Evolutionary conservation across 1,140 invertebrate species (phyloP).

Genomic region (Agrilus planipennis): DNA sequence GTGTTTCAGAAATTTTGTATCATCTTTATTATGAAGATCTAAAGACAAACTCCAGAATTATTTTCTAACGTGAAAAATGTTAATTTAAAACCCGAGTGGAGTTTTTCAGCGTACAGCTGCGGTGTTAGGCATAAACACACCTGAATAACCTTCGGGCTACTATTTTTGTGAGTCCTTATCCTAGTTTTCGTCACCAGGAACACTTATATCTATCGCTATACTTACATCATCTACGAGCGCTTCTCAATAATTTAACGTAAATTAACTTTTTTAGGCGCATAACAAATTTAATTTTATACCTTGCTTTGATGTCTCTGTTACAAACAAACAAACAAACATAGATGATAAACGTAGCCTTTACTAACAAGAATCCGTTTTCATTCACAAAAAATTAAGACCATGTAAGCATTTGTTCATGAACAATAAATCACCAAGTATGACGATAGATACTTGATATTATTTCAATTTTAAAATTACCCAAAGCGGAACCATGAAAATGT

Average conservation of each 20-base stretch:
- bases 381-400: too few relatives aligned
- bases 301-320: too few relatives aligned
- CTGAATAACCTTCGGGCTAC: slow-evolving; percentile 8
- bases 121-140: too few relatives aligned
- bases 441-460: too few relatives aligned
- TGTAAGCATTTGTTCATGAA: too few relatives aligned
- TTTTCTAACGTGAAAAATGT: too few relatives aligned
- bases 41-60: too few relatives aligned
- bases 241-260: background rate
- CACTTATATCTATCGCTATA: slow-evolving; percentile 4
- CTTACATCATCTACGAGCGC: background rate
- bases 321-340: too few relatives aligned
- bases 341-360: background rate
- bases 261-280: background rate
- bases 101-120: background rate
- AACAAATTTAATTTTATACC: background rate
- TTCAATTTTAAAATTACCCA: too few relatives aligned
- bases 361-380: background rate
- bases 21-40: background rate
- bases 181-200: slow-evolving; percentile 5
- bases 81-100: too few relatives aligned
- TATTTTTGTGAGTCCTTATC: slow-evolving; percentile 11
- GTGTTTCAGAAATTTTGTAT: background rate
- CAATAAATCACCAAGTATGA: too few relatives aligned
- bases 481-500: too few relatives aligned